These are phyloP conservation scores for Dolichallabes microphthalmus DNA, from an alignment of 2,113 vertebrate species.

Conservation along the genomic window DNA sequence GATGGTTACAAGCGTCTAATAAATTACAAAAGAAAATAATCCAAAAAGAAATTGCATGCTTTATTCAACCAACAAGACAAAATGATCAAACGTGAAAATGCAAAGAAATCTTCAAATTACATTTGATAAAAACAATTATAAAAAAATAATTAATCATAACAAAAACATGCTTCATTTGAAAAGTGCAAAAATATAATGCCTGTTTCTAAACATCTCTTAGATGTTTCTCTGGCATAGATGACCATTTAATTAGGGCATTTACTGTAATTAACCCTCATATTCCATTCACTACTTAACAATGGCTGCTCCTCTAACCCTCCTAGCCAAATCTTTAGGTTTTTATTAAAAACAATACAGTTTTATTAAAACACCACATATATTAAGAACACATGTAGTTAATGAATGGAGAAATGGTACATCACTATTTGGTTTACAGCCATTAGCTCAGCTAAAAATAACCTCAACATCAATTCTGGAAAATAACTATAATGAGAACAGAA, in stretches of 20 bases:
- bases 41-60: constrained; percentile 18
- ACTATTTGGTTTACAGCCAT: neutral
- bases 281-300: neutral
- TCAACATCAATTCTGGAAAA: neutral
- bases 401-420: neutral
- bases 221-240: neutral
- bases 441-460: neutral
- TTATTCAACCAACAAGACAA: constrained; percentile 28
- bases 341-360: neutral
- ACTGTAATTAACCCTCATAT: neutral
- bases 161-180: neutral
- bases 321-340: neutral
- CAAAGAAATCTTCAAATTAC: neutral
- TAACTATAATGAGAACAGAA: neutral
- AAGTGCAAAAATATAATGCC: too few relatives aligned
- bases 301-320: neutral
- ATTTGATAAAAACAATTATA: constrained; percentile 33
- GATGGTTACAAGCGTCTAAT: constrained; percentile 23
- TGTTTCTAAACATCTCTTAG: neutral
- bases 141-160: constrained; percentile 13
- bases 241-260: neutral
- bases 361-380: neutral
- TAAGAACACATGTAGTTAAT: neutral
- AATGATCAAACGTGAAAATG: constrained; percentile 24
- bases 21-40: constrained; percentile 37